Evolutionary conservation across 2,797 vertebrate genomes (phyloP), one percentile per base, ranked within the genome.

Genomic region (Oreonectes daqikongensis): DNA sequence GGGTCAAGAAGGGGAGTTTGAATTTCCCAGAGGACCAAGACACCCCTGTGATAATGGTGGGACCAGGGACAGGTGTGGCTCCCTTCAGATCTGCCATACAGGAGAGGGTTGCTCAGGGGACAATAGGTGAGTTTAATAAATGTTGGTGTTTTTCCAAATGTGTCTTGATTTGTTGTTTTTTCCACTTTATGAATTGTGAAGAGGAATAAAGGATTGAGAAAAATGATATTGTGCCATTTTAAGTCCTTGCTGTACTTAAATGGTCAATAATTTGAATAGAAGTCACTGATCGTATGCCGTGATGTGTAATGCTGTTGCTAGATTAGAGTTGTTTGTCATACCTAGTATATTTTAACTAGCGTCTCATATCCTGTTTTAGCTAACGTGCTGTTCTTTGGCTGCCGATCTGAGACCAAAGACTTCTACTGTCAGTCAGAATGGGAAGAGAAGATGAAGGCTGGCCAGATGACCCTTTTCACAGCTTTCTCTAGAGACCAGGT

Each of bases 401-500:
- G 97, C 78, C 95, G 97, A 24, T 88, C 90, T 0, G 85, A 93
- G 86, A 86, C 85, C 65, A 94, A 93, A 82, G 98, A 99, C 83
- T 99, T 97, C 87, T 97, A 94, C 88, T 97, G 92, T 88, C 84
- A 86, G 18, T 77, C 72, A 0, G 98, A 99, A 69, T 99, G 96
- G 97, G 91, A 92, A 76, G 91, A 90, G 30, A 89, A 95, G 85
- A 83, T 86, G 68, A 50, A 77, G 24, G 86, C 79, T 1, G 93
- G 92, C 44, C 87, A 88, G 20, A 87, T 99, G 87, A 92, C 30
- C 0, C 89, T 98, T 18, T 91, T 96, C 77, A 95, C 95, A 0
- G 97, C 98, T 26, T 99, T 99, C 84, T 99, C 97, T 61, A 91
- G 95, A 70, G 98, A 99, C 74, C 98, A 99, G 96, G 97, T 98